Evolutionary conservation across 2,888 invertebrate genomes (phyloP), one percentile per base, ranked within the genome.

Genomic region (Hyles lineata): DNA sequence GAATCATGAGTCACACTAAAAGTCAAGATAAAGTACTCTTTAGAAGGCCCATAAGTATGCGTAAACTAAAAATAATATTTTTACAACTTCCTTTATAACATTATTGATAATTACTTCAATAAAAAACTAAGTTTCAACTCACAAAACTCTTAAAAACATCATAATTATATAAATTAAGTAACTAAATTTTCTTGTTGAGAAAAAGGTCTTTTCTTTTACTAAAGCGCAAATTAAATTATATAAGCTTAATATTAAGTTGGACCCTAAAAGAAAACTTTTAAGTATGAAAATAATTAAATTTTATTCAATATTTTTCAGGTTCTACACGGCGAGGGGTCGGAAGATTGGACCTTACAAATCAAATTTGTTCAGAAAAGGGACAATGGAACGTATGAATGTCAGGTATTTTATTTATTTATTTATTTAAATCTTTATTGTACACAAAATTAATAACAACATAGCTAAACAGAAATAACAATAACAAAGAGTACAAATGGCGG

Each of bases 271-370:
- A 55, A 67, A 67, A 67, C 29, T 62, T 29, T 62, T n/a, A 21
- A 21, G 15, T 11, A 11, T 21, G 1, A 9, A 11, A 35, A n/a
- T 63, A 21, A 63, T 63, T 63, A 43, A 63, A 43, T 67, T 50
- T 50, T 6, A 17, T 67, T 23, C 63, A 43, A 71, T 71, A 70
- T 73, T 21, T 87, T 83, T 7, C 89, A 95, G 94, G 96, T 97
- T 79, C 95, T 98, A 77, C 98, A 98, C 90, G 96, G 97, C 72
- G 98, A 98, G 87, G 97, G 98, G 72, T 97, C 98, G 52, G 98
- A 98, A 90, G 98, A 98, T 93, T 98, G 98, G 98, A 98, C 98
- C 71, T 95, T 98, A 81, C 98, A 98, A 95, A 98, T 98, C 92
- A 98, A 98, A 94, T 98, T 98, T 92, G 98, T 98, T 79, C 98